Conservation (phyloP, 2,797 vertebrate genomes). For the Lagorchestes hirsutus region DNA sequence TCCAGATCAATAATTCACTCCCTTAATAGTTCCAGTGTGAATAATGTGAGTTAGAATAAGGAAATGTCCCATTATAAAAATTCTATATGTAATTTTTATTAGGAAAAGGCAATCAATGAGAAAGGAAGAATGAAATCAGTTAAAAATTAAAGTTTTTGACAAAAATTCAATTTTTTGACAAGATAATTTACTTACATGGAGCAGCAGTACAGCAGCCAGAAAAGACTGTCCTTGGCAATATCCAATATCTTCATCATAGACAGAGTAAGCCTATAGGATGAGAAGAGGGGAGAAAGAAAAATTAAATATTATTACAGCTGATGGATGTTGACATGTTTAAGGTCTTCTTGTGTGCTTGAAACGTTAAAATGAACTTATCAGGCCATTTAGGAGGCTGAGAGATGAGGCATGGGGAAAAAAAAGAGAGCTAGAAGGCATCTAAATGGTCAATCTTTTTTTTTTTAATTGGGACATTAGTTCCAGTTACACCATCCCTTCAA, state of each 20-base stretch:
- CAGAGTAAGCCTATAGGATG: constrained; percentile 93
- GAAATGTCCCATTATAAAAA: constrained; percentile 50
- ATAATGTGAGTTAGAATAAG: constrained; percentile 43
- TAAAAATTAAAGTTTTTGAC: constrained; percentile 52
- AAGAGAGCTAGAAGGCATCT: neutral
- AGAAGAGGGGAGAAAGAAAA: constrained; percentile 25
- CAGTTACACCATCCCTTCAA: constrained; percentile 5
- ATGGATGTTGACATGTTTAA: neutral
- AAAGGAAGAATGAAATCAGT: constrained; percentile 60
- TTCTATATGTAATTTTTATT: constrained; percentile 69
- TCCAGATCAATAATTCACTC: constrained; percentile 52
- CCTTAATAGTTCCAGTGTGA: neutral
- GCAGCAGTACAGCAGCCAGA: constrained; percentile 95
- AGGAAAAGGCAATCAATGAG: constrained; percentile 41
- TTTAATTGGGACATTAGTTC: neutral
- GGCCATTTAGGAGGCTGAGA: neutral
- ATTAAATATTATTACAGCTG: neutral
- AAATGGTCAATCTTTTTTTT: neutral
- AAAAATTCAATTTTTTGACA: constrained; percentile 56
- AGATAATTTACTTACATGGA: constrained; percentile 93
- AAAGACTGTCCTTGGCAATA: constrained; percentile 99
- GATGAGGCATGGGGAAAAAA: neutral
- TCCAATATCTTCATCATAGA: constrained; percentile 97
- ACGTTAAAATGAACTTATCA: neutral
- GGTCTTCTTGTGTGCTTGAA: neutral